Base-by-base conservation (phyloP, 2,888 invertebrate species). In the Xestia ashworthii region DNA sequence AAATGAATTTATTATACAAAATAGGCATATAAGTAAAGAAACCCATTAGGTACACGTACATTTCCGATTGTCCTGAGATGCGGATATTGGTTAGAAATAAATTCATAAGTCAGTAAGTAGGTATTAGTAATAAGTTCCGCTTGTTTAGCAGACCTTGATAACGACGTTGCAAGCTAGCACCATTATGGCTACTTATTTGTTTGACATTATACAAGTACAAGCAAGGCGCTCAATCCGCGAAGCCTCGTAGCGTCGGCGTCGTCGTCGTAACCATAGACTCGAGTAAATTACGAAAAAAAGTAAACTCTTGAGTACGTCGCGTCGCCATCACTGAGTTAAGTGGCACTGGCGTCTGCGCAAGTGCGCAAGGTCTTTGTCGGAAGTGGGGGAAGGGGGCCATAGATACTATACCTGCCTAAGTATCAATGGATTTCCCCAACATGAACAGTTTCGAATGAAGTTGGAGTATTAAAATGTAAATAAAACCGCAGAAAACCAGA, bases 131-230 rank as follows among this genome's bases (percentile, higher is more conserved):
- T 64, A 55, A 53, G 72, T 78, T 72, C 79, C 65, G 44, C 55
- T 69, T 22, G 50, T 72, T 70, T 22, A 32, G 41, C 44, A 32
- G 58, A 66, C 85, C 85, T 84, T 84, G 85, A 60, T 25, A 62
- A 32, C 25, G 50, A 76, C 83, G 83, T 76, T 76, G 68, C 68
- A 50, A 69, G n/a, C 62, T 62, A 74, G 38, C 46, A 58, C 55
- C 44, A 76, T 53, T 69, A 53, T 12, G 25, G 38, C 58, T 58
- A 58, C 25, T 71, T 58, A 55, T 71, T 72, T 70, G 38, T 74
- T 73, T 81, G 19, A 66, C 46, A 64, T 64, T 72, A 72, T 22
- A 32, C 64, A 58, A 60, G 69, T 74, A 58, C 41, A 50, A 68
- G 60, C 60, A 66, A 66, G 50, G 48, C 66, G 62, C 62, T 75